Conservation (phyloP, 1,140 invertebrate genomes). For the Sinella curviseta region DNA sequence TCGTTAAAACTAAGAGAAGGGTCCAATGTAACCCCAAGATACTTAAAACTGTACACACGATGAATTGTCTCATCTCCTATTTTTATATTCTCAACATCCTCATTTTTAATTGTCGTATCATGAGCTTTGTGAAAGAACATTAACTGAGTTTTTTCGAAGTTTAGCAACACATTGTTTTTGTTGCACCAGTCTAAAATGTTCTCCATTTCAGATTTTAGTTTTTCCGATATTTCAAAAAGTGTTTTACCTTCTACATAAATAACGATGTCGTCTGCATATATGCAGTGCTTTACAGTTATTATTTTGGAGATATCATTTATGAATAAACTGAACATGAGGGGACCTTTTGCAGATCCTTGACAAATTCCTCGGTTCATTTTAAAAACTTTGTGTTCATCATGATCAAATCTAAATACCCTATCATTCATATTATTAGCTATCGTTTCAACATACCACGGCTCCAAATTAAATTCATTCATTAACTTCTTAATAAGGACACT, state of each 20-base stretch:
- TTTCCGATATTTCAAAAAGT: background rate
- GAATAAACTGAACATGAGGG: background rate
- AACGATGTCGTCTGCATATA: background rate
- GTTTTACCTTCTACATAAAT: background rate
- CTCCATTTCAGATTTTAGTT: background rate
- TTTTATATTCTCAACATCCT: background rate
- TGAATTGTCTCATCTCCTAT: background rate
- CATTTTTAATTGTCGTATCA: background rate
- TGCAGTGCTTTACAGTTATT: background rate
- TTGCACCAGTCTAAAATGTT: background rate
- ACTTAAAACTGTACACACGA: background rate
- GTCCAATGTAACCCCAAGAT: no score
- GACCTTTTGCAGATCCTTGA: background rate
- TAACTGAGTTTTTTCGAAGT: background rate
- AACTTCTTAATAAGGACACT: background rate
- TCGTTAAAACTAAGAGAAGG: background rate
- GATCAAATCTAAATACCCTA: background rate
- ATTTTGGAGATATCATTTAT: background rate
- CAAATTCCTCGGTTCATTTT: background rate
- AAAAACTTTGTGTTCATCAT: background rate
- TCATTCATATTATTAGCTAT: background rate
- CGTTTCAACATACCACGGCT: background rate
- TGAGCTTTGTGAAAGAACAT: slow-evolving; percentile 13
- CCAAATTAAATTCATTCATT: background rate
- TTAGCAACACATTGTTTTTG: background rate